These are phyloP conservation scores for Habropoda laboriosa DNA, from an alignment of 1,140 invertebrate species.

Conservation along the genomic window DNA sequence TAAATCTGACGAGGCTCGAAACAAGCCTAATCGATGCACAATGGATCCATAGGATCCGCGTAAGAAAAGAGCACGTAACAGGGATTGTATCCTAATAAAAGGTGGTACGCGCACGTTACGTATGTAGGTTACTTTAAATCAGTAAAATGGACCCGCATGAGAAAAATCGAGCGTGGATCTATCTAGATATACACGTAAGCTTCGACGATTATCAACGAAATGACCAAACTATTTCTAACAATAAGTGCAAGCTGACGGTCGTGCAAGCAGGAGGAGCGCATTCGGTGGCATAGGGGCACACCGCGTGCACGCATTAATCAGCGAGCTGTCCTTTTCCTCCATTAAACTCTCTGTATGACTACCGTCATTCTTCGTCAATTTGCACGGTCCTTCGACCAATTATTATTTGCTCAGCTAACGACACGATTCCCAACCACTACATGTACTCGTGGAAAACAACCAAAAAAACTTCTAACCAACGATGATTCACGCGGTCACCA, in stretches of 20 bases:
- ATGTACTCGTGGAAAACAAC: neutral
- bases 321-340: conserved; percentile 47
- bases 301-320: conserved; percentile 45
- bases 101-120: neutral
- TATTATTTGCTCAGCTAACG: conserved; percentile 52
- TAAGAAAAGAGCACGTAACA: conserved; percentile 34
- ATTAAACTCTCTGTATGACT: conserved; percentile 38
- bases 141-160: conserved; percentile 74
- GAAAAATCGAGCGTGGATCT: conserved; percentile 61
- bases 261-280: conserved; percentile 20
- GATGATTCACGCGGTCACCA: conserved; percentile 21
- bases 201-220: conserved; percentile 47
- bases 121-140: conserved; percentile 31
- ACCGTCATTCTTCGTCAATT: conserved; percentile 71
- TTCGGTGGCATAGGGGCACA: conserved; percentile 33
- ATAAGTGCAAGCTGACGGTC: conserved; percentile 6
- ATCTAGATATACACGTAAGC: neutral
- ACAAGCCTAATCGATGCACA: conserved; percentile 19
- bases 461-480: neutral
- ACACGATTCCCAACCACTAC: neutral
- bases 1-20: neutral
- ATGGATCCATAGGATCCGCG: conserved; percentile 8
- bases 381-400: conserved; percentile 57
- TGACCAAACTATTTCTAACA: conserved; percentile 41
- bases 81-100: conserved; percentile 59